Conservation (phyloP, 2,113 vertebrate genomes). For the Onychostoma macrolepis region DNA sequence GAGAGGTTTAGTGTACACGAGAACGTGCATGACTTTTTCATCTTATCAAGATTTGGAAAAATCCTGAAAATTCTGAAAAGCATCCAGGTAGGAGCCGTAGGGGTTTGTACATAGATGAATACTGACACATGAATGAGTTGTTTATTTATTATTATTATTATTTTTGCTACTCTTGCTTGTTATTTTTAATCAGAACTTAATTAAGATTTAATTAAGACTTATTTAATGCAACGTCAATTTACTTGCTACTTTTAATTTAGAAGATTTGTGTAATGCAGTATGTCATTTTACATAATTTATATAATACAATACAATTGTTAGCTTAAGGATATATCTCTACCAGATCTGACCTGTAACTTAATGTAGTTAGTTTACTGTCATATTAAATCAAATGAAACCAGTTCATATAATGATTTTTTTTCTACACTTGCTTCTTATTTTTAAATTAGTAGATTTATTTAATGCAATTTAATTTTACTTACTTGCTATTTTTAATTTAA, state of each 20-base stretch:
- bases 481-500: too few species aligned
- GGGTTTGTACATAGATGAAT: neutral
- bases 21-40: neutral
- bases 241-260: neutral
- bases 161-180: neutral
- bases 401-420: too few species aligned
- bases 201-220: too few species aligned
- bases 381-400: too few species aligned
- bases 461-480: too few species aligned
- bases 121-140: too few species aligned
- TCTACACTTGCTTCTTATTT: too few species aligned
- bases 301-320: neutral
- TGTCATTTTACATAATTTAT: neutral
- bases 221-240: too few species aligned
- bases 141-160: neutral
- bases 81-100: neutral
- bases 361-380: too few species aligned
- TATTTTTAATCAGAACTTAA: neutral
- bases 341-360: neutral
- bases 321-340: neutral
- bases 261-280: neutral
- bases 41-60: conserved; percentile 16
- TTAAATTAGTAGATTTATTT: too few species aligned
- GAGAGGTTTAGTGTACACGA: neutral
- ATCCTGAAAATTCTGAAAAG: neutral